Conservation (phyloP, 2,888 invertebrate genomes). For the Melolontha melolontha region DNA sequence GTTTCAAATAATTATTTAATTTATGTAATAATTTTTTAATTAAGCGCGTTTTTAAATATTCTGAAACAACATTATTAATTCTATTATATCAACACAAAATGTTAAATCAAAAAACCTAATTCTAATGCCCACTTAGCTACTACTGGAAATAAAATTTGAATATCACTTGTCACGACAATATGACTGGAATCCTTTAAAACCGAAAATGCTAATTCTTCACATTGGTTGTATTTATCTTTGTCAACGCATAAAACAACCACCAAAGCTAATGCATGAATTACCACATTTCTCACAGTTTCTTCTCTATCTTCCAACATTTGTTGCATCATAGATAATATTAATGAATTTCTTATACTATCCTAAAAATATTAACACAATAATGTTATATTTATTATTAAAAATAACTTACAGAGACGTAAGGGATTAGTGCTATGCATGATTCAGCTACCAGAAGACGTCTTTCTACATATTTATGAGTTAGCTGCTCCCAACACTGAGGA, state of each 20-base stretch:
- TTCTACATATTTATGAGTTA: conserved; percentile 76
- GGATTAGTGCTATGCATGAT: conserved; percentile 74
- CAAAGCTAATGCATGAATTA: conserved; percentile 72
- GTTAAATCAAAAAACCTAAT: conserved; percentile 55
- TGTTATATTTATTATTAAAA: conserved; percentile 8
- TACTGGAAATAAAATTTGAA: conserved; percentile 71
- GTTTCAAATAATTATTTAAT: conserved; percentile 59
- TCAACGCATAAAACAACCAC: conserved; percentile 75
- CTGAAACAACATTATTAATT: conserved; percentile 55
- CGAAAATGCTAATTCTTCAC: conserved; percentile 71
- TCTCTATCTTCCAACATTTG: conserved; percentile 79
- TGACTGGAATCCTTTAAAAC: conserved; percentile 71
- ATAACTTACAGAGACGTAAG: conserved; percentile 72
- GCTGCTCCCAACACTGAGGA: conserved; percentile 80
- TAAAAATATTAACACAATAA: conserved; percentile 52
- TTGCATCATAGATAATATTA: conserved; percentile 78
- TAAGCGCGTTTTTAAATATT: conserved; percentile 69
- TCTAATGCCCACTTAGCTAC: conserved; percentile 73
- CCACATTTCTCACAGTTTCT: conserved; percentile 72
- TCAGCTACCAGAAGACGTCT: conserved; percentile 76
- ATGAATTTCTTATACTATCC: conserved; percentile 73
- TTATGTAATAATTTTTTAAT: conserved; percentile 62
- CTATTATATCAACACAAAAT: conserved; percentile 2
- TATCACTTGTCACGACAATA: conserved; percentile 68
- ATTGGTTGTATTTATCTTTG: conserved; percentile 73